Evolutionary conservation across 2,888 invertebrate species (phyloP).

Genomic region (Podabrus alpinus): DNA sequence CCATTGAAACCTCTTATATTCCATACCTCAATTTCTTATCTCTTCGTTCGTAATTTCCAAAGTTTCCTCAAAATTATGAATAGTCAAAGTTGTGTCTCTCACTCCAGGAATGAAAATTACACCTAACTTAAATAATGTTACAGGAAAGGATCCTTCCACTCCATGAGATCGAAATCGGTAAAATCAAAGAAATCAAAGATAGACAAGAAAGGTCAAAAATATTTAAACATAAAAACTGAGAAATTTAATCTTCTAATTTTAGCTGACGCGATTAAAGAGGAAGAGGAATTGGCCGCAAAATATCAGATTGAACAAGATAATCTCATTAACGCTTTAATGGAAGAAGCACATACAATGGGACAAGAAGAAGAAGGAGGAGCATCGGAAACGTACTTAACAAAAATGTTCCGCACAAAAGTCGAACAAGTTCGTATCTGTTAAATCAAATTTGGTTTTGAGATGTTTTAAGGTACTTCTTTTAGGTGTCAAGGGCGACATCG

Average conservation of each 20-base stretch:
- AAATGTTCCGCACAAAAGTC: slow-evolving; percentile 46
- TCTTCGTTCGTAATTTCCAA: too few species aligned
- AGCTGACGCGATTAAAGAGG: neutral
- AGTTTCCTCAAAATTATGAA: too few species aligned
- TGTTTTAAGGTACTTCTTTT: neutral
- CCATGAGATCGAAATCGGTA: neutral
- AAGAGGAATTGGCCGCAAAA: neutral
- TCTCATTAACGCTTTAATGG: slow-evolving; percentile 21
- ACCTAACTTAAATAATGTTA: neutral
- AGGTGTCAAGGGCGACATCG: slow-evolving; percentile 48
- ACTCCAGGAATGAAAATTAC: neutral
- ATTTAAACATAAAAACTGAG: neutral
- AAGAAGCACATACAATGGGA: slow-evolving; percentile 20
- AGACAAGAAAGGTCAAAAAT: neutral
- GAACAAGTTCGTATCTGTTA: slow-evolving; percentile 37
- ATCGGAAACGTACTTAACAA: slow-evolving; percentile 39
- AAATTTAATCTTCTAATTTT: neutral
- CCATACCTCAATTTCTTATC: too few species aligned
- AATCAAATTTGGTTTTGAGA: neutral
- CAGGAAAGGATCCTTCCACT: neutral
- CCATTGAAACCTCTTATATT: too few species aligned
- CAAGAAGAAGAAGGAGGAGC: slow-evolving; percentile 29
- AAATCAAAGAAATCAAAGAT: neutral
- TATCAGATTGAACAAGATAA: slow-evolving; percentile 9
- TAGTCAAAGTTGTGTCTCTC: too few species aligned